Evolutionary conservation across 1,140 invertebrate species (phyloP), one percentile per base, ranked within the genome.

Genomic region (Drosophila yakuba): DNA sequence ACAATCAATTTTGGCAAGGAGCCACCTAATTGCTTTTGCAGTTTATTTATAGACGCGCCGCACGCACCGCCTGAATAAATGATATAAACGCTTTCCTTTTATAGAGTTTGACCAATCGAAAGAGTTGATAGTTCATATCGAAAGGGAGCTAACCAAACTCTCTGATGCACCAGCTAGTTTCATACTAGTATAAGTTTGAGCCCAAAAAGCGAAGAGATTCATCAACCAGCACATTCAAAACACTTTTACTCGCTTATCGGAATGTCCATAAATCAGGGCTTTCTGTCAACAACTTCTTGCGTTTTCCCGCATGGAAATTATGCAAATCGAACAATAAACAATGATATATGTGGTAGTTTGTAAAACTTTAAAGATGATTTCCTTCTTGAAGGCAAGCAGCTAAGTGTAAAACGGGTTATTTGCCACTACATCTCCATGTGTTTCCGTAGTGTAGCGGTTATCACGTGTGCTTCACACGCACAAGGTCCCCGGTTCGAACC

Each of bases 391-490:
- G 6, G 28, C 32, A 23, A 28, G 48, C 32, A 43, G 4, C 23
- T n/a, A 17, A 36, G 23, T 20, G 7, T 50, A 32, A 68, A 38
- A 41, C 48, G 17, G 10, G 15, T 68, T 77, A 69, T 56, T 25
- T 15, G 57, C 62, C 63, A 32, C 25, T 12, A 6, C 50, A 61
- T 4, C 15, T 41, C 8, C n/a, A 41, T 2, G n/a, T 44, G 41
- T 44, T 44, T 44, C 41, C 41, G 15, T 44, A 44, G 41, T 44
- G 39, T 41, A 85, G 81, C 81, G 94, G 94, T 94, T 94, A 94
- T 94, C 94, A 94, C 93, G 93, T 94, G 93, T 93, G 94, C 94
- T 94, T 94, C 93, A 94, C 94, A 94, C 94, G 94, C 94, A 93
- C 93, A 94, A 94, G 94, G 94, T 94, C 94, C 93, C 94, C 93